Evolutionary conservation across 2,888 invertebrate genomes (phyloP).

Genomic region (Tetranychus truncatus): DNA sequence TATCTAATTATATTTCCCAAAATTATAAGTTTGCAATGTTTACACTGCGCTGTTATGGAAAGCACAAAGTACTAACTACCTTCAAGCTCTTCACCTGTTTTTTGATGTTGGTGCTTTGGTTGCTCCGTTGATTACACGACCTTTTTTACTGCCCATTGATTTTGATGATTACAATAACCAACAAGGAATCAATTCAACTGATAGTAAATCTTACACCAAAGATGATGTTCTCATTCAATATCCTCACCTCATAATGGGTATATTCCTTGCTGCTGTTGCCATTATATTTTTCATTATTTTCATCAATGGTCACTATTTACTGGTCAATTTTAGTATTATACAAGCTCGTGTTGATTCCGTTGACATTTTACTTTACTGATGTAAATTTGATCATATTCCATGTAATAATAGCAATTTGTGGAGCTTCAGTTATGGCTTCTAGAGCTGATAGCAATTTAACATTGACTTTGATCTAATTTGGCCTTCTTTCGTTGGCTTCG

Average conservation of each 20-base stretch:
- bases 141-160: background rate
- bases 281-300: background rate
- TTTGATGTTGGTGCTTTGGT: background rate
- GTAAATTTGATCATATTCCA: background rate
- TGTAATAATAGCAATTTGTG: background rate
- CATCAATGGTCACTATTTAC: background rate
- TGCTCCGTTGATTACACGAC: background rate
- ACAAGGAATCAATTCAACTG: background rate
- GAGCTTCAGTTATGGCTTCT: background rate
- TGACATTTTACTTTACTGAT: background rate
- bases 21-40: background rate
- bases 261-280: background rate
- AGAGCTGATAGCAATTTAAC: background rate
- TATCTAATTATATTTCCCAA: background rate
- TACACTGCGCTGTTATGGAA: background rate
- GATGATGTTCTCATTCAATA: background rate
- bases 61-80: background rate
- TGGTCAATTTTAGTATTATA: background rate
- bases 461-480: background rate
- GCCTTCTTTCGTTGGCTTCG: background rate
- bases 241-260: background rate
- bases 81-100: background rate
- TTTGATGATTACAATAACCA: background rate
- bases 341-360: background rate
- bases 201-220: background rate